Evolutionary conservation across 2,797 vertebrate species (phyloP).

Genomic region (Taenioides sp.): DNA sequence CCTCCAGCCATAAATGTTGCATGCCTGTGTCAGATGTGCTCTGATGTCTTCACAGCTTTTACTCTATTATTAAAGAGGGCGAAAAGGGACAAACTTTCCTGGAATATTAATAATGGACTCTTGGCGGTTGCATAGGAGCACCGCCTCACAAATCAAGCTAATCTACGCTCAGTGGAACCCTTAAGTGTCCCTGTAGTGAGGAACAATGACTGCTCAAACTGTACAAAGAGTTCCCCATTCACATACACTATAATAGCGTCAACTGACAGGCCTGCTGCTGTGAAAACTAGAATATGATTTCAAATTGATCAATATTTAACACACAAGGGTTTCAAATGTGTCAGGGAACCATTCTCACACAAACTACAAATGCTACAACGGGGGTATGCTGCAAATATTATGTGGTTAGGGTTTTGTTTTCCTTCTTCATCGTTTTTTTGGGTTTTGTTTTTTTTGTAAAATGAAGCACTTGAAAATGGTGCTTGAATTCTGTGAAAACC

Average conservation of each 20-base stretch:
- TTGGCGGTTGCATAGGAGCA: conserved; percentile 34
- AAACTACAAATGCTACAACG: not conserved
- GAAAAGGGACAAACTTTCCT: conserved; percentile 71
- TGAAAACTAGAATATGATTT: conserved; percentile 6
- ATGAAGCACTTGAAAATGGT: not conserved
- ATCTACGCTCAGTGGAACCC: conserved; percentile 35
- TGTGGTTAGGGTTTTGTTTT: not conserved
- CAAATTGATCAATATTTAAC: conserved; percentile 7
- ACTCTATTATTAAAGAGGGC: conserved; percentile 76
- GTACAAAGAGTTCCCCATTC: conserved; percentile 23
- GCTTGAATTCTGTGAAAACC: not conserved
- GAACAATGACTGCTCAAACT: conserved; percentile 24
- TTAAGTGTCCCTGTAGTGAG: conserved; percentile 51
- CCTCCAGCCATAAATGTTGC: conserved; percentile 73
- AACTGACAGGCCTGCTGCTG: conserved; percentile 15
- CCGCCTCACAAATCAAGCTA: conserved; percentile 29
- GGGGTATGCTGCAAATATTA: not conserved
- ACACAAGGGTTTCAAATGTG: not conserved
- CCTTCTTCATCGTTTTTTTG: not conserved
- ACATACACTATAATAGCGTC: conserved; percentile 10
- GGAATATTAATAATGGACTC: conserved; percentile 66
- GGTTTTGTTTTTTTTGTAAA: not conserved
- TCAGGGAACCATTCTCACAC: not conserved
- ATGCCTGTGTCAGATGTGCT: conserved; percentile 73
- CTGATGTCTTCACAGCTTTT: conserved; percentile 70